Evolutionary conservation across 1,140 invertebrate genomes (phyloP).

Genomic region (Anthonomus grandis): DNA sequence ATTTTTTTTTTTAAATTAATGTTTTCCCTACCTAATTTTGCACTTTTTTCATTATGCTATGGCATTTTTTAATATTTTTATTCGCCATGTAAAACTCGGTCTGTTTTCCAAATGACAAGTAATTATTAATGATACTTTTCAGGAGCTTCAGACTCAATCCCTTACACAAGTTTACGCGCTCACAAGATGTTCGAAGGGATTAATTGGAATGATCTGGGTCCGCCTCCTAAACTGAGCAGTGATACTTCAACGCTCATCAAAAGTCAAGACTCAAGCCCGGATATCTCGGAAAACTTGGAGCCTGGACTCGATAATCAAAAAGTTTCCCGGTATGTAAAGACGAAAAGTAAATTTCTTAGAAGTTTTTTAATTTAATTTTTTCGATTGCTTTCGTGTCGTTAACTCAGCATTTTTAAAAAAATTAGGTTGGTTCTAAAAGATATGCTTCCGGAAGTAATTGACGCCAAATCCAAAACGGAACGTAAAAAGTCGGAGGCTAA

Average conservation of each 20-base stretch:
- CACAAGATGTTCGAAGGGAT: constrained; percentile 85
- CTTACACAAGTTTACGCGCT: constrained; percentile 77
- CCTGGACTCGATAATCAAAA: constrained; percentile 77
- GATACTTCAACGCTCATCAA: neutral
- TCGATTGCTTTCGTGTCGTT: neutral
- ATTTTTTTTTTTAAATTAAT: too few species aligned
- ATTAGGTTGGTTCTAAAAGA: constrained; percentile 20
- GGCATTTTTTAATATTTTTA: too few species aligned
- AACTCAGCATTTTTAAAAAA: neutral
- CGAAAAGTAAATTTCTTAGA: neutral
- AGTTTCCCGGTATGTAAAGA: constrained; percentile 28
- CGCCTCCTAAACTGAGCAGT: constrained; percentile 63
- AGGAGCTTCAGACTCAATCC: constrained; percentile 68
- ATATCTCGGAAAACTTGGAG: constrained; percentile 73
- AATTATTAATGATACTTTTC: too few species aligned
- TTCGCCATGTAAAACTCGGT: too few species aligned
- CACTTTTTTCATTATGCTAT: too few species aligned
- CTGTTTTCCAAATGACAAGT: too few species aligned
- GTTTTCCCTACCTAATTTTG: too few species aligned
- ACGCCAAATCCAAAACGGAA: constrained; percentile 12
- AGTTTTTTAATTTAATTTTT: too few species aligned
- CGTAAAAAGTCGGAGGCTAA: constrained; percentile 47
- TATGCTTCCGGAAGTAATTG: constrained; percentile 10
- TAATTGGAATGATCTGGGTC: constrained; percentile 79
- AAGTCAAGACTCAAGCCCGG: constrained; percentile 47